A percentile compares a stretch with the other conserved stretches of the same genome.
phyloP scores from a whole-genome alignment of 2,888 invertebrate genomes.

The Euclidia mi region DNA sequence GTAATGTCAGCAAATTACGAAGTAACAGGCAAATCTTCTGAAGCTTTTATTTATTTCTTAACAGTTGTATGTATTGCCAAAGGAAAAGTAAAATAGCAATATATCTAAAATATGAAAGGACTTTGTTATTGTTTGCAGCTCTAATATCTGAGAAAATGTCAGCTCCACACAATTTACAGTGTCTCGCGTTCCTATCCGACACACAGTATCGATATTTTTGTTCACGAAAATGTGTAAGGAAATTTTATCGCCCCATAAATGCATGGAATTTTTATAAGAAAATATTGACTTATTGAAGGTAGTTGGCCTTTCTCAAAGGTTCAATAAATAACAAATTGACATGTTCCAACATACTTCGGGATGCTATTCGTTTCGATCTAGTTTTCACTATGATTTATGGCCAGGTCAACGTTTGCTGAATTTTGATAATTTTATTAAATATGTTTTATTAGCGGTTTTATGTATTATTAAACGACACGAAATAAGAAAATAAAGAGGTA shows the following conservation, averaged over 20 bases:
- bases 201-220: conserved; percentile 44
- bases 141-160: conserved; percentile 41
- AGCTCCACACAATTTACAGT: conserved; percentile 41
- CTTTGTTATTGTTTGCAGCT: conserved; percentile 35
- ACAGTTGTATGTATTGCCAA: neutral
- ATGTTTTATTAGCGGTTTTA: too few species aligned
- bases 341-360: conserved; percentile 12
- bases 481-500: too few species aligned
- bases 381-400: neutral
- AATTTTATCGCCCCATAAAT: conserved; percentile 46
- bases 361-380: conserved; percentile 24
- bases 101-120: conserved; percentile 20
- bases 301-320: conserved; percentile 22
- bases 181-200: conserved; percentile 16
- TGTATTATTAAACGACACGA: too few species aligned
- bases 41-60: neutral
- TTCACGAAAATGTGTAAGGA: conserved; percentile 46
- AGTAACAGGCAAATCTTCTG: neutral
- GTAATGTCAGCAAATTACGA: neutral
- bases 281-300: conserved; percentile 38
- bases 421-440: too few species aligned
- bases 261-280: conserved; percentile 49
- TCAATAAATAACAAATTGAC: conserved; percentile 33
- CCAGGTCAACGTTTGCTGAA: too few species aligned
- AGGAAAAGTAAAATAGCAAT: conserved; percentile 14